Evolutionary conservation across 2,113 vertebrate species (phyloP).

Genomic region (Paradoxurus hermaphroditus): DNA sequence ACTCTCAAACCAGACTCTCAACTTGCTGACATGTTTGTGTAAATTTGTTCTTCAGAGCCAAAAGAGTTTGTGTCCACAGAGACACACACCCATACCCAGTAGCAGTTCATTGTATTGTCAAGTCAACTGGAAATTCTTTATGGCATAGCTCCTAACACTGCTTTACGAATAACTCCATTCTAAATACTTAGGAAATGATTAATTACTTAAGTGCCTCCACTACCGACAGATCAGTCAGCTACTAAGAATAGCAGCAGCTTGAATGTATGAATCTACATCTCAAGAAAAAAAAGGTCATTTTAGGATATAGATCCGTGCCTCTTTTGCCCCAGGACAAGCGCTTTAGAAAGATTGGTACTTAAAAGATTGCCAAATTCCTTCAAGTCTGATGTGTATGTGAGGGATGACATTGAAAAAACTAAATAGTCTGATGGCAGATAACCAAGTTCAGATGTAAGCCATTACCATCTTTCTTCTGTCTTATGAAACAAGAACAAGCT

Average conservation of each 20-base stretch:
- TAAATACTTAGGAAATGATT: conserved; percentile 16
- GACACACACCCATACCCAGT: neutral
- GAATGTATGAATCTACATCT: neutral
- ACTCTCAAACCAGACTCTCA: neutral
- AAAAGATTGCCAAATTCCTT: neutral
- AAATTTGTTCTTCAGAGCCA: neutral
- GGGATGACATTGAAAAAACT: neutral
- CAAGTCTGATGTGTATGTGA: neutral
- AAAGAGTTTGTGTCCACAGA: neutral
- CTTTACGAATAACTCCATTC: conserved; percentile 29
- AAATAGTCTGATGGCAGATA: neutral
- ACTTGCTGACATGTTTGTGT: neutral
- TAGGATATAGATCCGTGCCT: neutral
- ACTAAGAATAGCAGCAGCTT: neutral
- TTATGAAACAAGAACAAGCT: neutral
- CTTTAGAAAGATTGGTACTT: neutral
- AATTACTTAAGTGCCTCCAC: neutral
- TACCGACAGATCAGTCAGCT: neutral
- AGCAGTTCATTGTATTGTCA: neutral
- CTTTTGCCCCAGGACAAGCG: neutral
- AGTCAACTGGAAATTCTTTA: neutral
- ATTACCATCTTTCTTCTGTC: neutral
- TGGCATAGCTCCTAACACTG: neutral
- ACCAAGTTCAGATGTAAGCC: neutral
- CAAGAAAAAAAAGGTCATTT: conserved; percentile 21